Conservation (phyloP, 2,888 invertebrate genomes). For the Andrena haemorrhoa region DNA sequence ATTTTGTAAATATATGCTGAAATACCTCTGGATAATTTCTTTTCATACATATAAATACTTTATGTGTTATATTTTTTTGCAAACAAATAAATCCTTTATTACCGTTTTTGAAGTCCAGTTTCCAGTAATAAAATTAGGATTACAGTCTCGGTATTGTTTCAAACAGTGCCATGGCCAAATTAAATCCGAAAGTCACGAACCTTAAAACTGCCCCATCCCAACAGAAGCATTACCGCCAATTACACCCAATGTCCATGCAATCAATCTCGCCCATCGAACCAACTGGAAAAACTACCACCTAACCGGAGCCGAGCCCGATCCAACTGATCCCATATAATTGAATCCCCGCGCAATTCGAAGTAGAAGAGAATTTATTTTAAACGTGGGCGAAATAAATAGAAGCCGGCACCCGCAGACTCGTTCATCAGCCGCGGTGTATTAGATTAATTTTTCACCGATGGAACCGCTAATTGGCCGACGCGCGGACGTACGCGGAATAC, state of each 20-base stretch:
- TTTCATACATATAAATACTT: too few relatives aligned
- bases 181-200: too few relatives aligned
- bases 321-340: constrained; percentile 3
- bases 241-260: background rate
- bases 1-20: too few relatives aligned
- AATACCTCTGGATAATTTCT: too few relatives aligned
- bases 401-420: background rate
- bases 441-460: constrained; percentile 55
- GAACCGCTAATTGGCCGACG: constrained; percentile 43
- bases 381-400: constrained; percentile 22
- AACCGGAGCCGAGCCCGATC: background rate
- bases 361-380: constrained; percentile 9
- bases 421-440: constrained; percentile 22
- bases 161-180: too few relatives aligned
- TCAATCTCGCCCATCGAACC: background rate
- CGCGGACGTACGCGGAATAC: constrained; percentile 26
- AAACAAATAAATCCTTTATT: too few relatives aligned
- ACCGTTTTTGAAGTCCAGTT: too few relatives aligned
- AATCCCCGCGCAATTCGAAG: background rate
- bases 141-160: too few relatives aligned
- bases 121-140: too few relatives aligned
- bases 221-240: background rate
- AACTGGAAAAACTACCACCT: background rate
- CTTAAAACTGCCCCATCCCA: background rate
- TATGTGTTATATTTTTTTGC: too few relatives aligned